Base-by-base conservation (phyloP, 2,797 vertebrate genomes). In the Molossus molossus region DNA sequence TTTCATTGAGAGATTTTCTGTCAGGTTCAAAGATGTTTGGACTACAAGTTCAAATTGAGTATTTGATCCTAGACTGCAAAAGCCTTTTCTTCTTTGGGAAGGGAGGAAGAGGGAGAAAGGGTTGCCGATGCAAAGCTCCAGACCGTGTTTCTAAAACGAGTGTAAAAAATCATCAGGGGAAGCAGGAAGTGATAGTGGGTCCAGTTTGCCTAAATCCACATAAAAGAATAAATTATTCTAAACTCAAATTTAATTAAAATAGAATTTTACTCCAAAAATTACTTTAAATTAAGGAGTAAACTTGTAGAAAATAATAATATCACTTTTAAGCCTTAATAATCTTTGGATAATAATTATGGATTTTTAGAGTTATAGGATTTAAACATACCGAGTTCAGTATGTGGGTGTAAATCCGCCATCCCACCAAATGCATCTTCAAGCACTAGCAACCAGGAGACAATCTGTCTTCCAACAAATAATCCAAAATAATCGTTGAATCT, bases 41-140 rank as follows among this genome's bases (percentile, higher is more conserved):
- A 48, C 33, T 88, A 92, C 55, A 95, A 77, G 86, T 70, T 94
- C 45, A 87, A 83, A 94, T 77, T 62, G 69, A 91, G 91, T 77
- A 87, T 67, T 85, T 89, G 67, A 86, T 53, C 29, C 62, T 82
- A 64, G 23, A 77, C 37, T 33, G 64, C 80, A 93, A 90, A 62
- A 60, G 11, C 14, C 17, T 95, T 90, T 73, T 67, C 57, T 94
- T 92, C 60, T 72, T 55, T 91, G 33, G 55, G 10, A 12, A 37
- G 29, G 21, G 40, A 57, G 10, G 48, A 2, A n/a, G 5, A 65
- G 55, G 33, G 18, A 62, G n/a, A 81, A 76, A 12, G 33, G 7
- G 0, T n/a, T 4, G 33, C 77, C 14, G 57, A 8, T 20, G 27
- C 20, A 45, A 82, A 82, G 15, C 50, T 90, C 65, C 40, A n/a